Base-by-base conservation (phyloP, 2,797 vertebrate genomes). In the Myotis findleyi region DNA sequence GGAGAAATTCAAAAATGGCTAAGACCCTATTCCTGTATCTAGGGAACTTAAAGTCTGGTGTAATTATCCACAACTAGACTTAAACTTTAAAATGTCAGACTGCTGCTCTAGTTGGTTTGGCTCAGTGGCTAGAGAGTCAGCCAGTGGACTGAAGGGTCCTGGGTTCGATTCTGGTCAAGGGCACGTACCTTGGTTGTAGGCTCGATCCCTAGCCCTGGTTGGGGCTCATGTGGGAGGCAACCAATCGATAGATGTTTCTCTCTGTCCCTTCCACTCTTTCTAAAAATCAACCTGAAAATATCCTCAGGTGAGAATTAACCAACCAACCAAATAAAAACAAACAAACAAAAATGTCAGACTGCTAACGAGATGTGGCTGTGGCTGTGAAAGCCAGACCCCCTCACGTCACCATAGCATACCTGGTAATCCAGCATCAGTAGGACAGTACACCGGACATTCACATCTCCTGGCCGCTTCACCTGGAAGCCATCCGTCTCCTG, bases 401-500 rank as follows among this genome's bases (percentile, higher is more conserved):
- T 44, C 66, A 27, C 4, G 6, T 12, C 47, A 38, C 9, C 7
- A 59, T 0, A 12, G 86, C 82, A 38, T 96, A 99, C 99, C 99
- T 99, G 99, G 98, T 99, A 99, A 97, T 99, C 99, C 64, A 99
- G 99, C 99, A 99, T 99, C 97, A 99, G 99, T 21, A 99, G 99
- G 76, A 99, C 99, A 1, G 99, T 99, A 97, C 99, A 99, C 96
- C 99, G 99, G 75, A 99, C 99, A 1, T 99, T 99, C 55, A 99
- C 99, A 1, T 99, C 99, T 27, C 99, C 99, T 0, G 99, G 99
- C 88, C 99, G 99, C 98, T 99, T 99, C 98, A 99, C 99, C 98
- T 99, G 99, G 99, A 99, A 99, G 83, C 99, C 99, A 6, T 99
- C 99, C 0, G 99, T 99, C 99, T 99, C 99, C 98, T 99, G 99